phyloP scores from a whole-genome alignment of 1,140 invertebrate genomes.

The Brachionus asplanchnoidis region DNA sequence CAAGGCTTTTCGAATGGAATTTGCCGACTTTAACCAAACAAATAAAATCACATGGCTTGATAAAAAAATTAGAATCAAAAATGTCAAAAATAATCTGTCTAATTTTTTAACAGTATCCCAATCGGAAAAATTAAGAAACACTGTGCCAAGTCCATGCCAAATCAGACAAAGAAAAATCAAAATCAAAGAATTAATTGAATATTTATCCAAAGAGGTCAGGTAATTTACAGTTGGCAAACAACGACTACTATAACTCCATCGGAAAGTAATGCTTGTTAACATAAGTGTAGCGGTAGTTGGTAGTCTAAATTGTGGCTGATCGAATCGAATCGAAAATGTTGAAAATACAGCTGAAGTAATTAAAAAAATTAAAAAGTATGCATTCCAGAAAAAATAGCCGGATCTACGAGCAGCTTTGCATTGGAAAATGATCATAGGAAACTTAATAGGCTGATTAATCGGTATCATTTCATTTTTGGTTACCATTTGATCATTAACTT shows the following conservation, averaged over 20 bases:
- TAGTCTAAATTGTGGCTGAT: conserved; percentile 53
- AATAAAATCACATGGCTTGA: conserved; percentile 22
- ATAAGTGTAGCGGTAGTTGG: conserved; percentile 52
- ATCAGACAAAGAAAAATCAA: neutral
- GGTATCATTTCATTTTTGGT: neutral
- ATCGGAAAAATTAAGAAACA: neutral
- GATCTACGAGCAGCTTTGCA: conserved; percentile 45
- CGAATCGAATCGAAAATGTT: conserved; percentile 54
- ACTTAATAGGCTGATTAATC: neutral
- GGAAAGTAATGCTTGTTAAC: conserved; percentile 53
- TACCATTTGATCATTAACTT: conserved; percentile 40
- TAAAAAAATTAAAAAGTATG: conserved; percentile 48
- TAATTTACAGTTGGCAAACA: conserved; percentile 55
- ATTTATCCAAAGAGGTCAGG: conserved; percentile 46
- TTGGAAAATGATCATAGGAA: conserved; percentile 43
- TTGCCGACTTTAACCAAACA: conserved; percentile 13
- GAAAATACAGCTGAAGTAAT: conserved; percentile 56
- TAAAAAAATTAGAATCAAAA: neutral
- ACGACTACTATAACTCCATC: conserved; percentile 54
- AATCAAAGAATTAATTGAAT: neutral
- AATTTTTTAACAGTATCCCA: neutral
- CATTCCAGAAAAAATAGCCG: conserved; percentile 48
- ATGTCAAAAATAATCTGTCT: neutral
- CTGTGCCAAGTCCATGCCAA: neutral
- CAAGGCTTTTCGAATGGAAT: neutral